Conservation (phyloP, 2,113 vertebrate species). For the Cervus canadensis region DNA sequence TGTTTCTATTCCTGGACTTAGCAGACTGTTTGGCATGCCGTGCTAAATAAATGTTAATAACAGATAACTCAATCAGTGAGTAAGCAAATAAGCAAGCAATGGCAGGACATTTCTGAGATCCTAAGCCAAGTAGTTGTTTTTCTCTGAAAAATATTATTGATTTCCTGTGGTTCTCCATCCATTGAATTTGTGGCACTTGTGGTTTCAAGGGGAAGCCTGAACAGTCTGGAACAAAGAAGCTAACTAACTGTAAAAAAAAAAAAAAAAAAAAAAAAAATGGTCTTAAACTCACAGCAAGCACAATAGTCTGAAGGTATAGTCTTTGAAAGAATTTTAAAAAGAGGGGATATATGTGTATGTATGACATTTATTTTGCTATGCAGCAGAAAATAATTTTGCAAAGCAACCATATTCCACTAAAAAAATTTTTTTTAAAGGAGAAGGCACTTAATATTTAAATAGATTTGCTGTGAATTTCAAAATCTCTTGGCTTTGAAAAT, state of each 20-base stretch:
- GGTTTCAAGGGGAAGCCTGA: background rate
- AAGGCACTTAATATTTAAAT: background rate
- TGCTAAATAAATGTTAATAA: background rate
- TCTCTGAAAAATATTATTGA: background rate
- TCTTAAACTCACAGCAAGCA: background rate
- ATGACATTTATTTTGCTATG: background rate
- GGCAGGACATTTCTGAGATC: background rate
- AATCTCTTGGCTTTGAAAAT: background rate
- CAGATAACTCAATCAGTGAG: background rate
- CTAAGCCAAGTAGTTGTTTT: background rate
- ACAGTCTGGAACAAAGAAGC: background rate
- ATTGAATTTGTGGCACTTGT: background rate
- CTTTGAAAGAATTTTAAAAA: background rate
- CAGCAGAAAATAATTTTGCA: background rate
- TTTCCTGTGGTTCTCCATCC: background rate
- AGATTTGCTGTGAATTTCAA: background rate
- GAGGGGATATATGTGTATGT: background rate
- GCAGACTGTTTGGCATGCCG: background rate
- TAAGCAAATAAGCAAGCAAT: background rate
- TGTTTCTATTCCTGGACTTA: background rate
- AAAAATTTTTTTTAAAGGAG: background rate
- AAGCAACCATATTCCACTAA: background rate
- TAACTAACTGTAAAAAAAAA: background rate
- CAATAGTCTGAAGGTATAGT: background rate
- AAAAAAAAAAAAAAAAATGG: background rate